phyloP scores from a whole-genome alignment of 2,888 invertebrate genomes.

The Drosophila flavopinicola region DNA sequence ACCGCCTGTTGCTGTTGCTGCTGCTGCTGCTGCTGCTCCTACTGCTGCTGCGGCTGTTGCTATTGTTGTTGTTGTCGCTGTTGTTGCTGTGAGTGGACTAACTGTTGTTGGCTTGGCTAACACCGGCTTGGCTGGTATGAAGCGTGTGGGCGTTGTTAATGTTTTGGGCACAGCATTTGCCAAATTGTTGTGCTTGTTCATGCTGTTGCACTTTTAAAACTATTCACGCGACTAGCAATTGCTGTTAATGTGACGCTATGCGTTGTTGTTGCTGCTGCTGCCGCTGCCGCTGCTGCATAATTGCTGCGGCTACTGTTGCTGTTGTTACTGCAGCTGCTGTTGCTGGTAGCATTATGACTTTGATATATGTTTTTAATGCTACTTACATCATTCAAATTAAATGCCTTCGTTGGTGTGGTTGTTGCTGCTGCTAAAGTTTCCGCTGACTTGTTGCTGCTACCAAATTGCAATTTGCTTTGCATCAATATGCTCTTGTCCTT shows the following conservation, averaged over 20 bases:
- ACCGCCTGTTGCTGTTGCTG: slow-evolving; percentile 44
- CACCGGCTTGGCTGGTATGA: slow-evolving; percentile 66
- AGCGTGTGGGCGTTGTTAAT: slow-evolving; percentile 72
- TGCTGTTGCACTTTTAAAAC: slow-evolving; percentile 47
- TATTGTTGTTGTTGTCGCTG: slow-evolving; percentile 18
- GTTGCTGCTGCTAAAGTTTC: slow-evolving; percentile 22
- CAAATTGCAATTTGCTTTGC: slow-evolving; percentile 40
- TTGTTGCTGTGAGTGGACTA: slow-evolving; percentile 26
- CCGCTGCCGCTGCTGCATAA: slow-evolving; percentile 20
- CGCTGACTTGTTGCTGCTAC: slow-evolving; percentile 32
- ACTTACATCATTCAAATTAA: slow-evolving; percentile 77
- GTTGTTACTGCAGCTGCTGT: slow-evolving; percentile 34
- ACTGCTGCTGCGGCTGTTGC: slow-evolving; percentile 2
- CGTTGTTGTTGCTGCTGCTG: slow-evolving; percentile 35
- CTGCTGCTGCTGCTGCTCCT: slow-evolving; percentile 11
- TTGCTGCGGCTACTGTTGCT: slow-evolving; percentile 28
- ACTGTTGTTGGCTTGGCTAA: slow-evolving; percentile 50
- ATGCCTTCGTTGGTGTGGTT: slow-evolving; percentile 51
- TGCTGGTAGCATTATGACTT: slow-evolving; percentile 67
- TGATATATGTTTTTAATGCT: slow-evolving; percentile 63
- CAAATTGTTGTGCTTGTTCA: slow-evolving; percentile 43
- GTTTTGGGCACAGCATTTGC: slow-evolving; percentile 60
- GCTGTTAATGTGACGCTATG: slow-evolving; percentile 39
- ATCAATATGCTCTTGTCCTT: slow-evolving; percentile 37
- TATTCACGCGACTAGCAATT: slow-evolving; percentile 46